phyloP scores from a whole-genome alignment of 2,888 invertebrate species.

The Napeogenes inachia region DNA sequence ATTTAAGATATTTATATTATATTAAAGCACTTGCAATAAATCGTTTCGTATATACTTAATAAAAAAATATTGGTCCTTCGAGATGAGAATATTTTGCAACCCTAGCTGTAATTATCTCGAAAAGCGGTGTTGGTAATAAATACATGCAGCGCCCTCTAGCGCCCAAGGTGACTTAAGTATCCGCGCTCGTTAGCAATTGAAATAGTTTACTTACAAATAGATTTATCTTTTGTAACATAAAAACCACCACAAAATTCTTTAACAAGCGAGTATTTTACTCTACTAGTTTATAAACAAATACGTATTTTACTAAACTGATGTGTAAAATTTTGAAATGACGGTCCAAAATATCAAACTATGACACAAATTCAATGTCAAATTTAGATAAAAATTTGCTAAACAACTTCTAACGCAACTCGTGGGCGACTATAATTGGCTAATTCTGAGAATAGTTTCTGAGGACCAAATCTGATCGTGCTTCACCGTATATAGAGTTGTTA shows the following conservation, averaged over 20 bases:
- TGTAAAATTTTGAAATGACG: too few species aligned
- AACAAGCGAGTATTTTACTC: too few species aligned
- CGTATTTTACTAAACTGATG: too few species aligned
- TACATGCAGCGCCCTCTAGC: constrained; percentile 4
- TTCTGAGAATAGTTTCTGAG: constrained; percentile 17
- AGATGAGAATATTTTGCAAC: neutral
- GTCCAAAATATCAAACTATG: too few species aligned
- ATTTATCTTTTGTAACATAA: too few species aligned
- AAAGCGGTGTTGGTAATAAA: neutral
- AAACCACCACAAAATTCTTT: too few species aligned
- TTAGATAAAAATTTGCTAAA: neutral
- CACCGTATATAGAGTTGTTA: neutral
- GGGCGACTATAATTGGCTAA: constrained; percentile 24
- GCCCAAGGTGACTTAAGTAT: neutral
- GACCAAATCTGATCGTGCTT: neutral
- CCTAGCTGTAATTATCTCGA: neutral
- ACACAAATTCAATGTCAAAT: too few species aligned
- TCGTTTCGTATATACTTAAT: too few species aligned
- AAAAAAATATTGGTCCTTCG: neutral
- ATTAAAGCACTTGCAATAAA: too few species aligned
- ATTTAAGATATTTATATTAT: too few species aligned
- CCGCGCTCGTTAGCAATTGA: neutral
- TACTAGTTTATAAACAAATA: too few species aligned
- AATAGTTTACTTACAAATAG: too few species aligned
- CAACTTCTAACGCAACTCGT: constrained; percentile 12